Conservation (phyloP, 2,797 vertebrate genomes). For the Urophycis tenuis region DNA sequence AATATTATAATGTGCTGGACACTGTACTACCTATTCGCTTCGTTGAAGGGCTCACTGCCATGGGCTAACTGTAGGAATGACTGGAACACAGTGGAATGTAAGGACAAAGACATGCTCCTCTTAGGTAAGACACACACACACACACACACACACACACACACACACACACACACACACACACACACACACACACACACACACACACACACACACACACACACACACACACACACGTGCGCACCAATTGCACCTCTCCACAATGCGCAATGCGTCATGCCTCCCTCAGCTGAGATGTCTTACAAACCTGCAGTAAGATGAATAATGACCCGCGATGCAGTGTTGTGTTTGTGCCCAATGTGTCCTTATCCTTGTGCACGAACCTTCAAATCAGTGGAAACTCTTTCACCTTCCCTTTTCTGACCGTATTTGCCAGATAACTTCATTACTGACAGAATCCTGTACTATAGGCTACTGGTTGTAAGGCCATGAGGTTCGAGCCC, state of each 20-base stretch:
- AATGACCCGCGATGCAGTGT: slow-evolving; percentile 57
- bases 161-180: slow-evolving; percentile 25
- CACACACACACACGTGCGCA: slow-evolving; percentile 14
- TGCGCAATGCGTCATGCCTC: slow-evolving; percentile 67
- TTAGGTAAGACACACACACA: slow-evolving; percentile 75
- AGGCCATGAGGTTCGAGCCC: neutral
- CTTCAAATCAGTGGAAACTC: neutral
- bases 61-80: slow-evolving; percentile 95
- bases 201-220: slow-evolving; percentile 23
- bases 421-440: neutral
- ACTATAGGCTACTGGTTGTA: neutral
- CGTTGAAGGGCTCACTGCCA: slow-evolving; percentile 73
- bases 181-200: slow-evolving; percentile 19
- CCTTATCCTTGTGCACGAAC: slow-evolving; percentile 13
- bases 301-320: slow-evolving; percentile 59
- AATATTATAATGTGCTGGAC: slow-evolving; percentile 99
- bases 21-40: slow-evolving; percentile 99
- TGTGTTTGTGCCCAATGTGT: neutral
- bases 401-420: neutral
- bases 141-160: slow-evolving; percentile 27
- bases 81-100: slow-evolving; percentile 97
- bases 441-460: neutral
- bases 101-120: slow-evolving; percentile 93
- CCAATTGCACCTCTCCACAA: slow-evolving; percentile 49
- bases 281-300: slow-evolving; percentile 53